Conservation (phyloP, 2,888 invertebrate genomes). For the Salpingus planirostris region DNA sequence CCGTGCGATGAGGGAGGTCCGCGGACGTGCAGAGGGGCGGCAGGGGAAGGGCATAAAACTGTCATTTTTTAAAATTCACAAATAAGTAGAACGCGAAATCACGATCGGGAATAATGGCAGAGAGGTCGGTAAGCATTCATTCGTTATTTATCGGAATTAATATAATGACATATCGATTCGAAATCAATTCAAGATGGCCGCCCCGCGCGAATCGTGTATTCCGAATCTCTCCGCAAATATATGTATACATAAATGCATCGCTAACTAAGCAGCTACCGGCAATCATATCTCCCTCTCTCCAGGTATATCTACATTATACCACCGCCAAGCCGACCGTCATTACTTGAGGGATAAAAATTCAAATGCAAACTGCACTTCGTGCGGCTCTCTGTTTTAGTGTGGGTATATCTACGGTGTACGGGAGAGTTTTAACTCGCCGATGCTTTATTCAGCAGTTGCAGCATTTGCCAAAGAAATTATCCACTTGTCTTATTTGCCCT, state of each 20-base stretch:
- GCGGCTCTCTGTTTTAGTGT: no score
- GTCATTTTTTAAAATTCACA: constrained; percentile 18
- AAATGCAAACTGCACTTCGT: constrained; percentile 32
- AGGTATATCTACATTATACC: not conserved
- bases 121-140: constrained; percentile 25
- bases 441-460: constrained; percentile 35
- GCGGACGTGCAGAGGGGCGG: constrained; percentile 5
- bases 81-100: constrained; percentile 22
- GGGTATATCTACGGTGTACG: no score
- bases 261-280: constrained; percentile 32
- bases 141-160: constrained; percentile 35
- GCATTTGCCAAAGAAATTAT: constrained; percentile 38
- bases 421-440: constrained; percentile 20
- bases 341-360: constrained; percentile 30
- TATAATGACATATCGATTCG: constrained; percentile 38
- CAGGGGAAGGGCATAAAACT: constrained; percentile 17
- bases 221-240: constrained; percentile 29
- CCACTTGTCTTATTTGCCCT: constrained; percentile 36
- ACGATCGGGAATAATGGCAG: constrained; percentile 25
- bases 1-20: constrained; percentile 4
- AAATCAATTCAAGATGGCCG: constrained; percentile 35
- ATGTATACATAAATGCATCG: constrained; percentile 36
- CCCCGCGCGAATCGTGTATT: constrained; percentile 29
- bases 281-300: constrained; percentile 29
- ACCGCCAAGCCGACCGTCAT: no score